Evolutionary conservation across 1,140 invertebrate species (phyloP), one percentile per base, ranked within the genome.

Genomic region (Anagrus nilaparvatae): DNA sequence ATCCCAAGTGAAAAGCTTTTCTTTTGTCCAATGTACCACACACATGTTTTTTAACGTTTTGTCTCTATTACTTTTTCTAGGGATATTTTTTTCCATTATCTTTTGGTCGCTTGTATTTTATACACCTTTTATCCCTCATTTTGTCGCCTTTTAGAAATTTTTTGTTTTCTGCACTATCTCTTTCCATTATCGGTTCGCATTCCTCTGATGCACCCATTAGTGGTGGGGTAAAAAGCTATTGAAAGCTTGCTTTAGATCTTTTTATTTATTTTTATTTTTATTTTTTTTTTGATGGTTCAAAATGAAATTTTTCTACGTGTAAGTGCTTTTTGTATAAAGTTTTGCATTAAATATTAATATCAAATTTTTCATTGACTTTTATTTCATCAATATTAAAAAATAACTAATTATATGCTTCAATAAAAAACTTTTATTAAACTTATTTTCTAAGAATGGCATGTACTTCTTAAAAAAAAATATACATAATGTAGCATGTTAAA

Each of bases 181-280:
- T 48, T 49, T 44, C 46, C 48, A 35, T 52, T 54, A 57, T 59
- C 52, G 51, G 50, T 40, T 52, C 48, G 41, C 36, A 42, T n/a
- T n/a, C n/a, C n/a, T n/a, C n/a, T 49, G 52, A 54, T 54, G 55
- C 43, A 47, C 47, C 60, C 59, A 61, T 63, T 65, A 65, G 54
- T 43, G 52, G 56, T 50, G 49, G 50, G 51, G 51, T 61, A 62
- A 62, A n/a, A 62, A 63, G 59, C 60, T 62, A 63, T 61, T 58
- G 58, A 54, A 60, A 60, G 54, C 49, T 54, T 48, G 47, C 50
- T 29, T 40, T 29, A 19, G 32, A 56, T 57, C 59, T 59, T 61
- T 54, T 52, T 52, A 58, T 43, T 43, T n/a, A n/a, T n/a, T n/a
- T n/a, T n/a, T n/a, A n/a, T n/a, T n/a, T n/a, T n/a, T n/a, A n/a